Evolutionary conservation across 2,888 invertebrate genomes (phyloP), one percentile per base, ranked within the genome.

Genomic region (Hyposoter didymator): DNA sequence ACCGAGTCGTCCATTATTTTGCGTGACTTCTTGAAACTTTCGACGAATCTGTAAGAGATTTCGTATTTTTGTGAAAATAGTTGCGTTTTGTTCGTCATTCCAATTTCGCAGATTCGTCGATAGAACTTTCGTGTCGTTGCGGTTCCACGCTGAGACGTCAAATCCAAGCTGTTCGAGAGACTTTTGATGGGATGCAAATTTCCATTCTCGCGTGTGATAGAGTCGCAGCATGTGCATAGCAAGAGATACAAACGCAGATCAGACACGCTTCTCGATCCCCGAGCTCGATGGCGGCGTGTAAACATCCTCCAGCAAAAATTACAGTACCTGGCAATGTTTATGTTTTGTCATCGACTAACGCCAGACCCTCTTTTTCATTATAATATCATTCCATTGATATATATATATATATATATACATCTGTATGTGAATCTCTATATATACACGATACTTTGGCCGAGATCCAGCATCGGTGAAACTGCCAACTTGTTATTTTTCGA

Each of bases 271-370:
- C 72, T 78, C 74, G 74, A 84, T 85, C 49, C 79, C 62, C 62
- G 35, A 14, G 70, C 64, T 47, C 45, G 62, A 55, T 49, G 47
- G 55, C 70, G 55, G 72, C 70, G 79, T 75, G 79, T 83, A 83
- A 85, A 85, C 83, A 83, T 83, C 72, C 74, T 85, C 74, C 52
- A 52, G 64, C 70, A 69, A 49, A 75, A 66, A 79, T 78, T 66
- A 76, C 70, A 62, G 81, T 78, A 84, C 55, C 49, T 66, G 49
- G 35, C 72, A 35, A 78, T 84, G 81, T 84, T 84, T 84, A 78
- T 81, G 49, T 45, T 47, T 59, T 67, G 19, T 52, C 73, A 39
- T 66, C 52, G 28, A 7, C 45, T 7, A 55, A 45, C 64, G 28
- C n/a, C 76, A 72, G 35, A 35, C 47, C 43, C 47, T 12, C 35